Conservation (phyloP, 2,113 vertebrate species). For the Verasper variegatus region DNA sequence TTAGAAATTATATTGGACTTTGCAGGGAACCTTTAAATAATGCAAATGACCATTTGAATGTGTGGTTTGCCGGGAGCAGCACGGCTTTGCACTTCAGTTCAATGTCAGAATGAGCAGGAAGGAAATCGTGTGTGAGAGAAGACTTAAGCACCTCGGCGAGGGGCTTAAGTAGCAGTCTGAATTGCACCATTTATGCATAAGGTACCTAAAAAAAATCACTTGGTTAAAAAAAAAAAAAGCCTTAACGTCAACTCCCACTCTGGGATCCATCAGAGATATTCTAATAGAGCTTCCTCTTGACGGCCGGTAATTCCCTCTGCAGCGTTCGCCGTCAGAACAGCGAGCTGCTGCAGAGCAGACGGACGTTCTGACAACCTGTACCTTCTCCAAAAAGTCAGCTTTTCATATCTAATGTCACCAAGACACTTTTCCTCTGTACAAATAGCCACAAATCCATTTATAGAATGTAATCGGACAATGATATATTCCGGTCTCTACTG, state of each 20-base stretch:
- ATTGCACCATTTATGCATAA: constrained; percentile 73
- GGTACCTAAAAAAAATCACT: constrained; percentile 44
- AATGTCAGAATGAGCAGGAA: constrained; percentile 58
- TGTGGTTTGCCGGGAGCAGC: constrained; percentile 45
- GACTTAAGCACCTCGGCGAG: constrained; percentile 65
- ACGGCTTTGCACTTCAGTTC: constrained; percentile 62
- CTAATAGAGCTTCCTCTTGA: constrained; percentile 60
- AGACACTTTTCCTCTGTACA: constrained; percentile 56
- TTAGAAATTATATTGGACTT: not conserved
- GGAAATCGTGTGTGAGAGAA: constrained; percentile 53
- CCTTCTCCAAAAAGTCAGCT: constrained; percentile 53
- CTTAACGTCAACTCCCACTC: constrained; percentile 57
- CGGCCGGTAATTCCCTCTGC: constrained; percentile 66
- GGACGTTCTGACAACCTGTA: constrained; percentile 50
- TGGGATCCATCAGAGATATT: constrained; percentile 71
- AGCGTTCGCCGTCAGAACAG: constrained; percentile 38
- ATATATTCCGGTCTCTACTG: constrained; percentile 31
- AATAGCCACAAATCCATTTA: constrained; percentile 68
- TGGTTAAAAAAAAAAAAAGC: not conserved
- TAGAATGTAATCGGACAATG: constrained; percentile 64
- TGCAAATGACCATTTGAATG: constrained; percentile 49
- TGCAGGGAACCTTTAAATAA: constrained; percentile 45
- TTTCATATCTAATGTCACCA: constrained; percentile 42
- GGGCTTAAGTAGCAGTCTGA: constrained; percentile 67
- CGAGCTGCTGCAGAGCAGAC: not conserved